Base-by-base conservation (phyloP, 35 echinoderm and acorn worm genomes). In the Ophiothrix spiculata region DNA sequence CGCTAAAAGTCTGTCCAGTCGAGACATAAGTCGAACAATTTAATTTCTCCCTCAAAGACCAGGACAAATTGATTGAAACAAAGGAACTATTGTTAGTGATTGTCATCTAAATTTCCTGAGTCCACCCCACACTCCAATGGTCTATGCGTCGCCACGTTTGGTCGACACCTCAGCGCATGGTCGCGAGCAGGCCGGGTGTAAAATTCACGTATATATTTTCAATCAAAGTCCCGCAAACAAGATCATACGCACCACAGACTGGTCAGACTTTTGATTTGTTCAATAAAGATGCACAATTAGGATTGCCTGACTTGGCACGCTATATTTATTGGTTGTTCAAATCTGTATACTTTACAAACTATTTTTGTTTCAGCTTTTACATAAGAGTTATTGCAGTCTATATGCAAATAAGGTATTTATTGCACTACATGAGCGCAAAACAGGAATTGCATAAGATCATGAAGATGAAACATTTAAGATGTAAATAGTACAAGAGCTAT, bases 121-220 rank as follows among this genome's bases (percentile, higher is more conserved):
- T 69, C 10, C 10, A 28, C 60, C 3, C 60, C 8, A 15, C n/a
- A n/a, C n/a, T n/a, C n/a, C n/a, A n/a, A 15, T 69, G 60, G 60
- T 28, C 60, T 28, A n/a, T 25, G 60, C 29, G 60, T 69, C 60
- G 60, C 60, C 60, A 69, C 60, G 60, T 69, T 69, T 69, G 3
- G 4, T 25, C 29, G 1, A 69, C 60, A 69, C 60, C 4, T n/a
- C 60, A 69, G 23, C 60, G 10, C 3, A 15, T 2, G 3, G 60
- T 10, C 23, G 23, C 60, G 60, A 69, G 25, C 60, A 69, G 60
- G 60, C 29, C 60, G 60, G 60, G 60, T 69, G 60, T 69, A 69
- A 69, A 69, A 69, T 69, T 69, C 60, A 69, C 60, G 60, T 69
- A 69, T 69, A 69, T 69, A n/a, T 69, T 69, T 69, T 69, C 60